Percentiles rank a stretch among this genome's conserved stretches.
phyloP scores from a whole-genome alignment of 2,888 invertebrate species.

The Nephrocerus scutellatus region DNA sequence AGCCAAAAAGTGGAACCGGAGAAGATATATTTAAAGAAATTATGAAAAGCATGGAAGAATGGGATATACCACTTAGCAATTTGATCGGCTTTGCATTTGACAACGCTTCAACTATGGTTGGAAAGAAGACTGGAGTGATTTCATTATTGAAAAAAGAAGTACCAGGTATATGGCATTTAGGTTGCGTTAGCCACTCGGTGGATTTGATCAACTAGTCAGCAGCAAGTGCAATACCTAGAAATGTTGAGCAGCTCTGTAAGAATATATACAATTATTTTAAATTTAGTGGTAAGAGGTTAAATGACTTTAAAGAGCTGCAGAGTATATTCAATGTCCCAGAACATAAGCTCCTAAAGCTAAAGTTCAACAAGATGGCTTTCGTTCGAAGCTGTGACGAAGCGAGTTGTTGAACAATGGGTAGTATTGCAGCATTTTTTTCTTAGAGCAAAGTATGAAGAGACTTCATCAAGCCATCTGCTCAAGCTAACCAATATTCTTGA shows the following conservation, averaged over 20 bases:
- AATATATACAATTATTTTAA: conserved; percentile 4
- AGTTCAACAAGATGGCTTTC: conserved; percentile 1
- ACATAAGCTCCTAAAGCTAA: not conserved
- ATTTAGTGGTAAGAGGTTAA: not conserved
- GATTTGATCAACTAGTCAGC: conserved; percentile 2
- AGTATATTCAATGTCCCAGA: conserved; percentile 3
- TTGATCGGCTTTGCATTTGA: conserved; percentile 14
- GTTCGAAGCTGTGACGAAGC: conserved; percentile 1
- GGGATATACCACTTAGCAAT: conserved; percentile 5
- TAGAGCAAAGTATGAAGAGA: conserved; percentile 2
- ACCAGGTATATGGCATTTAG: conserved; percentile 9
- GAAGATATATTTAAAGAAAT: conserved; percentile 11
- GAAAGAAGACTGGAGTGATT: conserved; percentile 7
- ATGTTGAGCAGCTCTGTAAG: conserved; percentile 5
- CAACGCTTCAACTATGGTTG: conserved; percentile 14
- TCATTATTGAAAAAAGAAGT: conserved; percentile 8
- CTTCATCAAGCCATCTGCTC: no score
- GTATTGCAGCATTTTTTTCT: conserved; percentile 5
- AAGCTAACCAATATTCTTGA: no score
- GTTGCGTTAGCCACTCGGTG: conserved; percentile 8
- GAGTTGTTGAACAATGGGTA: conserved; percentile 2
- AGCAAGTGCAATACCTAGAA: not conserved
- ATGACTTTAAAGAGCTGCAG: conserved; percentile 3
- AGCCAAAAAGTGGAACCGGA: conserved; percentile 14
- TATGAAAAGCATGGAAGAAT: conserved; percentile 4